Percentiles rank a stretch among this genome's conserved stretches.
Evolutionary conservation across 2,797 vertebrate species (phyloP).

Genomic region (Sebastolobus altivelis): DNA sequence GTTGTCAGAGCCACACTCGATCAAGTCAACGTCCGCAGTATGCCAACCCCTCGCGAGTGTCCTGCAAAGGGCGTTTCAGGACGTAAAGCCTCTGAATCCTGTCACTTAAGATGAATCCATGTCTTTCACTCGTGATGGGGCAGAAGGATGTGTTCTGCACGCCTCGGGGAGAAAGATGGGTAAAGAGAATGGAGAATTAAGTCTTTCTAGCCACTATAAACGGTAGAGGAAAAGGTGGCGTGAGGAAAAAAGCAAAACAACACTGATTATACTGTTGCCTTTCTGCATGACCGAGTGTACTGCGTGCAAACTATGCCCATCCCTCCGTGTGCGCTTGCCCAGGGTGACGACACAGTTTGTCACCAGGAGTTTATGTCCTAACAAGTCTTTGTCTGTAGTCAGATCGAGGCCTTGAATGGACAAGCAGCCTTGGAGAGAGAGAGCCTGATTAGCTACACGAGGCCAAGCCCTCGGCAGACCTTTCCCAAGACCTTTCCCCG

Average conservation of each 20-base stretch:
- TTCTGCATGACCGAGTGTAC: slow-evolving; percentile 38
- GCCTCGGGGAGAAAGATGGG: neutral
- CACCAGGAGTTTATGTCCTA: slow-evolving; percentile 53
- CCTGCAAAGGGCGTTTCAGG: slow-evolving; percentile 35
- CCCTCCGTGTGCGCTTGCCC: slow-evolving; percentile 12
- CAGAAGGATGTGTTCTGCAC: slow-evolving; percentile 12
- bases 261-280: slow-evolving; percentile 6
- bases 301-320: slow-evolving; percentile 20
- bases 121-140: slow-evolving; percentile 20
- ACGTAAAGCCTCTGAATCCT: slow-evolving; percentile 39
- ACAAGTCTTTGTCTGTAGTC: slow-evolving; percentile 54
- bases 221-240: slow-evolving; percentile 10
- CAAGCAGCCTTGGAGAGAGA: slow-evolving; percentile 52
- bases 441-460: slow-evolving; percentile 63
- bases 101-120: slow-evolving; percentile 42
- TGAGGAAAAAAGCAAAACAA: slow-evolving; percentile 8
- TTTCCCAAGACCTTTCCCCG: slow-evolving; percentile 60
- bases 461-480: slow-evolving; percentile 58
- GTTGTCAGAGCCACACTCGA: slow-evolving; percentile 36
- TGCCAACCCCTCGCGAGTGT: slow-evolving; percentile 28
- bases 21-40: slow-evolving; percentile 24
- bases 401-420: slow-evolving; percentile 50
- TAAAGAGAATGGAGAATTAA: slow-evolving; percentile 3
- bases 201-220: neutral
- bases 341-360: slow-evolving; percentile 46